Percentiles rank a stretch among this genome's conserved stretches.
Conservation (phyloP, 2,888 invertebrate species). For the Oxyteleia sp. region DNA sequence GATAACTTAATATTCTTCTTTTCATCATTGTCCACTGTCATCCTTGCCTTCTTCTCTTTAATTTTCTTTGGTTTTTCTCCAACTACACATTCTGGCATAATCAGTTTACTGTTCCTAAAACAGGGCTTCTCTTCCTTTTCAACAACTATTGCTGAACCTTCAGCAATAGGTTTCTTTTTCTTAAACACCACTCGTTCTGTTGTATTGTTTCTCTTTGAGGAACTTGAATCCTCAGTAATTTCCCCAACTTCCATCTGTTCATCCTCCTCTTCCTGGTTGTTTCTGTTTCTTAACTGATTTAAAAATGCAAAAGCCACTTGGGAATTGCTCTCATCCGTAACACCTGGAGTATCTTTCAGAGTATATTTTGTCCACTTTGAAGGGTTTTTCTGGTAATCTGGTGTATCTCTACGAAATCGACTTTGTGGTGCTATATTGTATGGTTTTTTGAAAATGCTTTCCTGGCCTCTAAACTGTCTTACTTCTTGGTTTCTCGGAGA, state of each 20-base stretch:
- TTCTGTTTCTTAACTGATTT: conserved; percentile 89
- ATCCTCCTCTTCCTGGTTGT: conserved; percentile 80
- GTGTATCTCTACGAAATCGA: conserved; percentile 82
- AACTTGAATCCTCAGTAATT: conserved; percentile 10
- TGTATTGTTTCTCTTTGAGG: conserved; percentile 67
- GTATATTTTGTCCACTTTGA: conserved; percentile 94
- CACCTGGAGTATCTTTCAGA: conserved; percentile 92
- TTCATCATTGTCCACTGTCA: too few species aligned
- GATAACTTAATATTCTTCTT: too few species aligned
- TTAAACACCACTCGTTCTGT: conserved; percentile 77
- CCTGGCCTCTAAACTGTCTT: conserved; percentile 90
- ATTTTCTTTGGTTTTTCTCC: conserved; percentile 90
- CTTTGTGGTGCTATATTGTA: conserved; percentile 89
- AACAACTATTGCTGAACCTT: conserved; percentile 6
- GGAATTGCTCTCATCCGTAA: conserved; percentile 93
- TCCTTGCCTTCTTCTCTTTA: conserved; percentile 68
- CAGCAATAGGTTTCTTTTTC: conserved; percentile 72
- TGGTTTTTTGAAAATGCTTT: conserved; percentile 94
- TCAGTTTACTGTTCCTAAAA: conserved; percentile 91
- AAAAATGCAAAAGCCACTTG: conserved; percentile 93
- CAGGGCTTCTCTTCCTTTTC: conserved; percentile 86
- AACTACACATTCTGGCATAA: conserved; percentile 95
- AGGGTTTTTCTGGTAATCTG: conserved; percentile 91
- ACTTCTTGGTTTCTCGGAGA: conserved; percentile 88
- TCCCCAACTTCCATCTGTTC: conserved; percentile 79